phyloP scores from a whole-genome alignment of 2,888 invertebrate species.

The Patella pellucida region DNA sequence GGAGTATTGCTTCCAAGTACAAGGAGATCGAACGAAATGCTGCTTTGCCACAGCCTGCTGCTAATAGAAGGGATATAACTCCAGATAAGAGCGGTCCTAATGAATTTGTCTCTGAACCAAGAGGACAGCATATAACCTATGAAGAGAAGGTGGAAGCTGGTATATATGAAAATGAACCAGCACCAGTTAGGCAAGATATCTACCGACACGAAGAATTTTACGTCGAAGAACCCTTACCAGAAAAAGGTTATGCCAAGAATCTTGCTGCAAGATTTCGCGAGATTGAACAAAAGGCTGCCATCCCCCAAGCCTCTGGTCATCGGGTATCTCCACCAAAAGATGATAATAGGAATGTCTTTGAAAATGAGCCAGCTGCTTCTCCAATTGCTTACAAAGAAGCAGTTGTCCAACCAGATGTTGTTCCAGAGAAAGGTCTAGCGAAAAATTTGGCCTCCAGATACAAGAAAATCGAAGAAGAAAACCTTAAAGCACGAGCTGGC shows the following conservation, averaged over 20 bases:
- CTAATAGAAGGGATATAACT: constrained; percentile 7
- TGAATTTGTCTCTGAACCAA: constrained; percentile 23
- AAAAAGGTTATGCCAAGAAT: constrained; percentile 53
- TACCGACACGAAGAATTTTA: constrained; percentile 13
- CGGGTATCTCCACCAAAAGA: constrained; percentile 59
- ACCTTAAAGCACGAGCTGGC: constrained; percentile 18
- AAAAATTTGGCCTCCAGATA: constrained; percentile 55
- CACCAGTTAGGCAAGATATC: neutral
- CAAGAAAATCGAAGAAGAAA: constrained; percentile 48
- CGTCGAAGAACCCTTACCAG: constrained; percentile 52
- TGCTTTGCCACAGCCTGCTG: constrained; percentile 76
- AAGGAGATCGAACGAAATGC: constrained; percentile 80
- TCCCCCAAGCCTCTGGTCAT: constrained; percentile 45
- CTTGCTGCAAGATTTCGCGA: constrained; percentile 58
- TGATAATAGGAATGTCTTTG: constrained; percentile 48
- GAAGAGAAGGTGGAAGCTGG: constrained; percentile 38
- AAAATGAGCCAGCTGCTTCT: constrained; percentile 45
- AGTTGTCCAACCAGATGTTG: constrained; percentile 44
- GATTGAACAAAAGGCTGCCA: constrained; percentile 46
- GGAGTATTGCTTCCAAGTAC: constrained; percentile 84
- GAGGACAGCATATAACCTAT: constrained; percentile 28
- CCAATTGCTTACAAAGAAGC: constrained; percentile 48
- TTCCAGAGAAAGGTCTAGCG: constrained; percentile 59
- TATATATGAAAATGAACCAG: constrained; percentile 39
- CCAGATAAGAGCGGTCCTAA: constrained; percentile 6